Percentiles rank a stretch among this genome's conserved stretches.
phyloP scores from a whole-genome alignment of 2,113 vertebrate genomes.

The Mobula birostris region DNA sequence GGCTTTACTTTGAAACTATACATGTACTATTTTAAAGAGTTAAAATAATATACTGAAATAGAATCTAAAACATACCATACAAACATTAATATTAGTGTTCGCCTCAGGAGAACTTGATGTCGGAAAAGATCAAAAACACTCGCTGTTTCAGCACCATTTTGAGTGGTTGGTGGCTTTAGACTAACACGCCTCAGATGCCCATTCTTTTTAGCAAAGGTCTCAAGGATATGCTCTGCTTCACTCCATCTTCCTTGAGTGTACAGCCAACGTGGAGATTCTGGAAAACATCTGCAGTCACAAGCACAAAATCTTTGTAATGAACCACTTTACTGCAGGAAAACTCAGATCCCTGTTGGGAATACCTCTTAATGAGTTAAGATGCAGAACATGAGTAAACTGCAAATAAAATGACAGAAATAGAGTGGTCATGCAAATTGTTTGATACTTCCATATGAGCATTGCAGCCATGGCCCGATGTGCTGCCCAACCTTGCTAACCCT shows the following conservation, averaged over 20 bases:
- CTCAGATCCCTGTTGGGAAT: neutral
- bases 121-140: slow-evolving; percentile 61
- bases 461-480: no score
- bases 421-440: no score
- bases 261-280: slow-evolving; percentile 72
- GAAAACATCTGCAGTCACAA: slow-evolving; percentile 60
- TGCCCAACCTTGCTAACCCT: no score
- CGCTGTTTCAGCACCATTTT: slow-evolving; percentile 46
- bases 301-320: slow-evolving; percentile 9
- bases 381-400: neutral
- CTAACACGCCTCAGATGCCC: slow-evolving; percentile 52
- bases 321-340: neutral
- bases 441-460: no score
- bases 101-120: slow-evolving; percentile 56
- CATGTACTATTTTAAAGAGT: neutral
- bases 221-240: slow-evolving; percentile 62
- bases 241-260: slow-evolving; percentile 62
- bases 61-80: slow-evolving; percentile 56
- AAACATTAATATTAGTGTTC: slow-evolving; percentile 69
- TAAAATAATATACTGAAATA: neutral
- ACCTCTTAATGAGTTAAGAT: neutral
- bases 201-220: slow-evolving; percentile 62
- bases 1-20: no score
- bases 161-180: slow-evolving; percentile 47
- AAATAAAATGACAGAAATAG: neutral